A percentile compares a stretch with the other conserved stretches of the same genome.
These are phyloP conservation scores for Syrista parreyssii DNA, from an alignment of 2,888 invertebrate species.

Conservation along the genomic window DNA sequence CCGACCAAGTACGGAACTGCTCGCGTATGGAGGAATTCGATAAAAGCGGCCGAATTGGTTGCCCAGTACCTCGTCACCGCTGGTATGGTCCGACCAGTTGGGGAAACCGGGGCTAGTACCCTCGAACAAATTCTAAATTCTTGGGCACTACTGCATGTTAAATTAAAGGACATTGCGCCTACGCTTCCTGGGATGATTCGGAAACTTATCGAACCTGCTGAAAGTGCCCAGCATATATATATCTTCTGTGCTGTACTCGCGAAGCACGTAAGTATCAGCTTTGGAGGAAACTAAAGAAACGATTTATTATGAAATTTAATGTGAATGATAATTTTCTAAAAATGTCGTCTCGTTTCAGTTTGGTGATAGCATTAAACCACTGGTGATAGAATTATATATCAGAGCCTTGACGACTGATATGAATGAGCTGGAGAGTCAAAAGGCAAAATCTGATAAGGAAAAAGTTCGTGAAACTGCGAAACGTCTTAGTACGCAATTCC, in stretches of 20 bases:
- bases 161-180: slow-evolving; percentile 54
- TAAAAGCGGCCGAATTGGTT: slow-evolving; percentile 70
- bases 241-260: slow-evolving; percentile 70
- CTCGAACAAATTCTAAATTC: slow-evolving; percentile 61
- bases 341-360: slow-evolving; percentile 66
- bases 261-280: slow-evolving; percentile 58
- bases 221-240: slow-evolving; percentile 76
- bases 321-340: not conserved
- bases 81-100: slow-evolving; percentile 68
- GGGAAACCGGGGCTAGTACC: slow-evolving; percentile 56
- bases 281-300: not conserved
- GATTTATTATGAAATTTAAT: not conserved
- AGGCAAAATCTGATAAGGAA: slow-evolving; percentile 70
- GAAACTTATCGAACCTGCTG: slow-evolving; percentile 69
- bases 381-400: slow-evolving; percentile 79
- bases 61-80: slow-evolving; percentile 70
- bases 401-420: slow-evolving; percentile 81
- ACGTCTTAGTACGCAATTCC: slow-evolving; percentile 71
- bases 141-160: slow-evolving; percentile 60
- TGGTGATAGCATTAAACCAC: slow-evolving; percentile 70
- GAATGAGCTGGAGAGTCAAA: slow-evolving; percentile 78
- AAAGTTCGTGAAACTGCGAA: slow-evolving; percentile 70
- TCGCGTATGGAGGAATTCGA: slow-evolving; percentile 70
- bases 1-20: slow-evolving; percentile 67
- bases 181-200: slow-evolving; percentile 63